Evolutionary conservation across 2,888 invertebrate species (phyloP).

Genomic region (Disparrhopalites patrizii): DNA sequence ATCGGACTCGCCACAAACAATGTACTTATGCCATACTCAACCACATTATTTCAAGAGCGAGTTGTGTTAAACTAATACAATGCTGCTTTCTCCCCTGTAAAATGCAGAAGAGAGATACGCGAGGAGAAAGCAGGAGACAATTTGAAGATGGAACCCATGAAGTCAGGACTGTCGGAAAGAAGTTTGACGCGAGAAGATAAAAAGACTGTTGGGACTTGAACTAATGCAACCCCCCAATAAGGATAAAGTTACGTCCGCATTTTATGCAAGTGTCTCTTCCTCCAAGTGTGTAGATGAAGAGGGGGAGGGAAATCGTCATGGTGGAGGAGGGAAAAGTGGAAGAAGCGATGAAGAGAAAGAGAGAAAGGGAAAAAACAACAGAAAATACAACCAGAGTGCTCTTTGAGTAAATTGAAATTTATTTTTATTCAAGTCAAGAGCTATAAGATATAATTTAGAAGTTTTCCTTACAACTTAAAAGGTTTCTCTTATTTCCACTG

Average conservation of each 20-base stretch:
- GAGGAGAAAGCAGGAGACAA: too few relatives aligned
- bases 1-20: too few relatives aligned
- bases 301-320: neutral
- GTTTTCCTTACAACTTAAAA: constrained; percentile 15
- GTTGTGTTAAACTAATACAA: too few relatives aligned
- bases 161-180: too few relatives aligned
- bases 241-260: too few relatives aligned
- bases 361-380: neutral
- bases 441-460: constrained; percentile 16
- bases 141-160: too few relatives aligned
- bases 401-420: constrained; percentile 15
- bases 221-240: too few relatives aligned
- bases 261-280: too few relatives aligned
- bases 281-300: neutral
- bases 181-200: constrained; percentile 3
- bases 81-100: too few relatives aligned
- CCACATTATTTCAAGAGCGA: too few relatives aligned
- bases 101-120: too few relatives aligned
- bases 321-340: neutral
- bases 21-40: too few relatives aligned
- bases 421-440: constrained; percentile 22
- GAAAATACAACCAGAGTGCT: neutral
- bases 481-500: constrained; percentile 16
- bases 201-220: neutral
- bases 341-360: neutral